These are phyloP conservation scores for Macheiramphus alcinus DNA, from an alignment of 2,113 vertebrate genomes.

Conservation along the genomic window DNA sequence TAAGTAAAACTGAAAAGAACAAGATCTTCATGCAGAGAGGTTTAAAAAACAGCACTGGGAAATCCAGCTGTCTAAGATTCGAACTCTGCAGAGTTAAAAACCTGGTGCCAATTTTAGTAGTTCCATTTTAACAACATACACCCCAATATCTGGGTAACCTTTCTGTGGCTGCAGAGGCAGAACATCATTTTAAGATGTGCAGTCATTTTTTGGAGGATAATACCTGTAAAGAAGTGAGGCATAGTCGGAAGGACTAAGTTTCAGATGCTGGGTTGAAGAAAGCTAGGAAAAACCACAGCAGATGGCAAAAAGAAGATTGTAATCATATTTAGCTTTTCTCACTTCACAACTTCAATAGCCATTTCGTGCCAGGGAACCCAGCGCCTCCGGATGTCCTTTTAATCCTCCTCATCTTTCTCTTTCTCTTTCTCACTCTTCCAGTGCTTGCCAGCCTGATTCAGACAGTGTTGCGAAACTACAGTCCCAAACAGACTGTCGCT, in stretches of 20 bases:
- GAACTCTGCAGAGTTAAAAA: background rate
- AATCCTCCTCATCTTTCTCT: background rate
- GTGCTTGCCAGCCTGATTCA: background rate
- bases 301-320: background rate
- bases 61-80: background rate
- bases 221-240: background rate
- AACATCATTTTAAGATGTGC: background rate
- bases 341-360: background rate
- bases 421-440: background rate
- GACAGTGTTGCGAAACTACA: background rate
- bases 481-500: background rate
- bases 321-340: constrained; percentile 11
- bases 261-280: background rate
- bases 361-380: background rate
- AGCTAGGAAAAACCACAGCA: background rate
- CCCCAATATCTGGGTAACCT: background rate
- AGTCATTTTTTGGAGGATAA: background rate
- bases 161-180: background rate
- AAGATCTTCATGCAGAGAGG: background rate
- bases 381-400: background rate
- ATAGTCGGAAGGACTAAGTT: background rate
- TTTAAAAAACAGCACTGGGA: background rate
- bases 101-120: background rate
- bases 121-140: background rate
- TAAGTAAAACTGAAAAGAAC: background rate